Evolutionary conservation across 2,888 invertebrate species (phyloP).

Genomic region (Tipula lateralis): DNA sequence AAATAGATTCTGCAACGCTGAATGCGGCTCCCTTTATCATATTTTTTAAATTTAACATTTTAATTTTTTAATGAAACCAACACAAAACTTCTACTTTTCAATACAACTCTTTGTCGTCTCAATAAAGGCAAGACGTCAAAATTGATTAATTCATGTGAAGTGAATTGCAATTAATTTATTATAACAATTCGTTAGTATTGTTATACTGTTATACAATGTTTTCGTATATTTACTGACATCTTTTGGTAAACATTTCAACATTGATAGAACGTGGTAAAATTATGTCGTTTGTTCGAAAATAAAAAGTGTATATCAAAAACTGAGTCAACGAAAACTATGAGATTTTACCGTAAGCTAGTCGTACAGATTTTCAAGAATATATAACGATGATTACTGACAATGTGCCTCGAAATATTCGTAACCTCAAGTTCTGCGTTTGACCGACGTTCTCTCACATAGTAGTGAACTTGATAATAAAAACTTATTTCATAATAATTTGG

Average conservation of each 20-base stretch:
- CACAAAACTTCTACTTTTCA: too few species aligned
- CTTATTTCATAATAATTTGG: too few species aligned
- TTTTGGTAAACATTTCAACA: not conserved
- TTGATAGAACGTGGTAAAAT: not conserved
- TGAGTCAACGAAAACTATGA: too few species aligned
- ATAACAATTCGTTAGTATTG: not conserved
- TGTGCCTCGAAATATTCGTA: too few species aligned
- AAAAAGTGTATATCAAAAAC: too few species aligned
- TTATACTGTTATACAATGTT: not conserved
- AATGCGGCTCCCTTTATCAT: conserved; percentile 92
- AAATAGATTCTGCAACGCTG: conserved; percentile 92
- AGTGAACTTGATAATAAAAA: too few species aligned
- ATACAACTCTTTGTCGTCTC: not conserved
- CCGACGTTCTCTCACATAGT: too few species aligned
- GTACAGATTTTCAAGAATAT: too few species aligned
- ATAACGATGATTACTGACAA: too few species aligned
- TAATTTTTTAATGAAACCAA: conserved; percentile 34
- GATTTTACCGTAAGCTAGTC: too few species aligned
- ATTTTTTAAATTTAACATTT: conserved; percentile 94
- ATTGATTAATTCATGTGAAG: not conserved
- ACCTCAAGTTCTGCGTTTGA: too few species aligned
- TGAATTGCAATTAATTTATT: not conserved
- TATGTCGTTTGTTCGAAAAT: too few species aligned
- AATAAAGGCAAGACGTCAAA: not conserved
- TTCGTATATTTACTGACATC: not conserved